Evolutionary conservation across 1,140 invertebrate genomes (phyloP), one percentile per base, ranked within the genome.

Genomic region (Octopus sinensis): DNA sequence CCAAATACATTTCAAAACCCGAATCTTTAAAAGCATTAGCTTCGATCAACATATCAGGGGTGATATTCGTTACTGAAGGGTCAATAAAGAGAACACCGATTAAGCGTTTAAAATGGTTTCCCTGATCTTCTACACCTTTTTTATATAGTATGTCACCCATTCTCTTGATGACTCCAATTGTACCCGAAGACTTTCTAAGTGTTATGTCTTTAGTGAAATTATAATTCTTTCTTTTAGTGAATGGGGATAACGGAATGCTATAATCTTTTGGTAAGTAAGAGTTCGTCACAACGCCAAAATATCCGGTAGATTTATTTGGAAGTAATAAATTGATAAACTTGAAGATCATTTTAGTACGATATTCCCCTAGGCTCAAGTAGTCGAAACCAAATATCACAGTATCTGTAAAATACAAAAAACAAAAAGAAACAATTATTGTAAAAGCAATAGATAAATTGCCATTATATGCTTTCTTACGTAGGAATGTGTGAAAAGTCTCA

Each of bases 331-430:
- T 23, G 13, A 73, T 73, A 17, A 73, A 73, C 13, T 73, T 73
- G 68, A n/a, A 73, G 68, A 73, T 73, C 68, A 73, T 73, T n/a
- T 73, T 73, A 5, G 68, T 73, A 6, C 68, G 68, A 73, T 73
- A 73, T 9, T 13, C 68, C 6, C 68, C 68, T 23, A 73, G 17
- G 5, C 17, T n/a, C 30, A 73, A 73, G 17, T n/a, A 23, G 30
- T 73, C 68, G 13, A 73, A 73, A 73, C 68, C 68, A 13, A 73
- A 73, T 6, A 6, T 5, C 17, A 73, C 13, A 73, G 30, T 13
- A 73, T 23, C 68, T 73, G 13, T 6, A 73, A 73, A 73, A 73
- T n/a, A 73, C 17, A 43, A 43, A 73, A 10, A 73, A 62, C 9
- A 62, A 17, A 62, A 62, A 62, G 17, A 73, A 73, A 73, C 30